Percentiles rank a stretch among this genome's conserved stretches.
phyloP scores from a whole-genome alignment of 2,113 vertebrate species.

The Brienomyrus longianalis region DNA sequence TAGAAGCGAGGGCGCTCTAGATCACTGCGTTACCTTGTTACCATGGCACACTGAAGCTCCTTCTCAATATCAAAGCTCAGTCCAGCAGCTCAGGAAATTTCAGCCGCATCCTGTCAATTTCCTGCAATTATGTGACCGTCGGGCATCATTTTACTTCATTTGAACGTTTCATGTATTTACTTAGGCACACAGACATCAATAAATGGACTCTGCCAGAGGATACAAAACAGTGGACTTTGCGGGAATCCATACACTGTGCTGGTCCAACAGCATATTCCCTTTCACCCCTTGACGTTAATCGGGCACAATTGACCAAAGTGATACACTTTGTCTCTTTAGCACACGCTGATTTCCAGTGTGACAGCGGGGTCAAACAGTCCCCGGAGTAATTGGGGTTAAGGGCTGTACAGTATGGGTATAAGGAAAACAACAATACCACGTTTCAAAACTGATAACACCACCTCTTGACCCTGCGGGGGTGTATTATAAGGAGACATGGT shows the following conservation, averaged over 20 bases:
- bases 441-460: neutral
- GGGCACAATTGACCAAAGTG: neutral
- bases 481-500: neutral
- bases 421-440: neutral
- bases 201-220: neutral
- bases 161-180: slow-evolving; percentile 6
- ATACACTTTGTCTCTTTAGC: neutral
- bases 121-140: slow-evolving; percentile 7
- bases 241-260: neutral
- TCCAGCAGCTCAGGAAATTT: neutral
- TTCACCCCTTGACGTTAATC: neutral
- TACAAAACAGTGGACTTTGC: neutral
- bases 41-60: slow-evolving; percentile 15
- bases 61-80: neutral
- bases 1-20: neutral
- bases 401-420: neutral
- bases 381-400: neutral
- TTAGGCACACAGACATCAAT: slow-evolving; percentile 12
- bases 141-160: slow-evolving; percentile 14
- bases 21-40: neutral
- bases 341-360: neutral
- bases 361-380: neutral
- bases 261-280: neutral
- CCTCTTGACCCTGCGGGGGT: neutral
- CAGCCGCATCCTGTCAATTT: neutral